Base-by-base conservation (phyloP, 2,797 vertebrate species). In the Cirrhinus molitorella region DNA sequence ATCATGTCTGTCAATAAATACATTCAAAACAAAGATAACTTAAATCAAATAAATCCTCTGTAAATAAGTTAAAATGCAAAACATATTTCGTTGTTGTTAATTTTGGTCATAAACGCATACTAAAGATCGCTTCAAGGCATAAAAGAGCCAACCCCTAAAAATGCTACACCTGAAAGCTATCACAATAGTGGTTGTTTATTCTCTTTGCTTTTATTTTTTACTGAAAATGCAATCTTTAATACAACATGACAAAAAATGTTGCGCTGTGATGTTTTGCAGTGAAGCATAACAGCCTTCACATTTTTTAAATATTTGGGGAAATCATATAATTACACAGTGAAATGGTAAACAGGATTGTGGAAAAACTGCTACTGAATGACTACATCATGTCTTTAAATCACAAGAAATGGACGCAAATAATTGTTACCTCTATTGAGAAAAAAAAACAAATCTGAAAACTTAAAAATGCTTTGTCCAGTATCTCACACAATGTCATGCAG, bases 1-100 rank as follows among this genome's bases (percentile, higher is more conserved):
- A 78, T 86, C 25, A 71, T 68, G 68, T 87, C 66, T 85, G 72
- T 87, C 80, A 85, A 90, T 88, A 89, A 90, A 91, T 90, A 90
- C 90, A 90, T 87, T 87, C 78, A 76, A 67, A 84, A 87, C 74
- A 85, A 77, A 67, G 63, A 83, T 85, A 86, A 81, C 83, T 85
- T 83, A 85, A 84, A 75, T 57, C 78, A 85, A 87, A 87, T 87
- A 86, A 85, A 87, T 49, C 45, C 78, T 87, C 84, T 85, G 51
- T 84, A 78, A 83, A 87, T 85, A 89, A 89, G 74, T 86, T 89
- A 86, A 70, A 89, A 61, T 78, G 55, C 21, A 78, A 87, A 84
- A 77, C 68, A 77, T 53, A 11, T 67, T 53, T 49, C 13, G 51
- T 34, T 2, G 0, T 85, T n/a, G n/a, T 73, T 74, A 16, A 83